These are phyloP conservation scores for Mormyrus lacerda DNA, from an alignment of 2,113 vertebrate genomes.

Conservation along the genomic window DNA sequence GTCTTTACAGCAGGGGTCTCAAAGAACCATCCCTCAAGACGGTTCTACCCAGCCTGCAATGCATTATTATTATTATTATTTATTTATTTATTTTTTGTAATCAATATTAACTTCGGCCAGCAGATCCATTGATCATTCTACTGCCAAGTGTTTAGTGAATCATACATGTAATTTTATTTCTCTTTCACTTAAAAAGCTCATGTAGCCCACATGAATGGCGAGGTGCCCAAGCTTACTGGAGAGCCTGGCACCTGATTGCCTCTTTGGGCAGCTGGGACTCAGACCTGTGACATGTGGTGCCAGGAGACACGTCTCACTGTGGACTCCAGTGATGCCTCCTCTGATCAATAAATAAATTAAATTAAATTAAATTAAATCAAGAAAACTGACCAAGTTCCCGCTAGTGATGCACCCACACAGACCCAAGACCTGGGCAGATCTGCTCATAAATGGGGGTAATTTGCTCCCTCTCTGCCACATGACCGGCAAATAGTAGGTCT, in stretches of 20 bases:
- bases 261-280: background rate
- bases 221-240: background rate
- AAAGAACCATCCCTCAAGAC: background rate
- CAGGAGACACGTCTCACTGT: background rate
- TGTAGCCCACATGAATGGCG: background rate
- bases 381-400: background rate
- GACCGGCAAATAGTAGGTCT: constrained; percentile 19
- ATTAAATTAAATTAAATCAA: background rate
- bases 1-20: background rate
- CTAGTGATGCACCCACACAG: background rate
- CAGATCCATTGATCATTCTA: background rate
- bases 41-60: background rate
- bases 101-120: background rate
- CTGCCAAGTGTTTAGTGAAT: background rate
- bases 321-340: background rate
- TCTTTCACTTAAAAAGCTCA: background rate
- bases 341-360: background rate
- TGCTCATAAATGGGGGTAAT: background rate
- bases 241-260: background rate
- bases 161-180: background rate
- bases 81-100: background rate
- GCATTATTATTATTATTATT: background rate
- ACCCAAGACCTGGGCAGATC: background rate
- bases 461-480: background rate
- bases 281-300: background rate